A percentile compares a stretch with the other conserved stretches of the same genome.
phyloP scores from a whole-genome alignment of 2,113 vertebrate species.

The Zosterops pallidus region DNA sequence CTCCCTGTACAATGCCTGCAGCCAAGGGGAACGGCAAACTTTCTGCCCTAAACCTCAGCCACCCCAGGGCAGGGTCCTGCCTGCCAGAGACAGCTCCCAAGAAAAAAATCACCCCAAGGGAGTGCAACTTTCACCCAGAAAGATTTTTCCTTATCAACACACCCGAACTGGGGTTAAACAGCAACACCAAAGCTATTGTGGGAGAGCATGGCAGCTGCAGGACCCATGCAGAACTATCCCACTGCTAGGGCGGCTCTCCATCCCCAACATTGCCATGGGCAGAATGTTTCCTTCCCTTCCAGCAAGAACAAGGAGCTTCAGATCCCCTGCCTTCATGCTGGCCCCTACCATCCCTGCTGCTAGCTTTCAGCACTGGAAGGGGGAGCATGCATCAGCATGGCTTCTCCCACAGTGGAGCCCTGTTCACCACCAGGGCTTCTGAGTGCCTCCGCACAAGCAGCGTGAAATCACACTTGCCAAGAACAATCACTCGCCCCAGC shows the following conservation, averaged over 20 bases:
- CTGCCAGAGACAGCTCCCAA: background rate
- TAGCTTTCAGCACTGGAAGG: background rate
- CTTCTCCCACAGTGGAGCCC: background rate
- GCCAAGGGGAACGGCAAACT: background rate
- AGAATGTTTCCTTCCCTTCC: background rate
- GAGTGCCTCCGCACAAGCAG: background rate
- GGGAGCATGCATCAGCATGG: background rate
- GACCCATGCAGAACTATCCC: background rate
- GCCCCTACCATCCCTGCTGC: background rate
- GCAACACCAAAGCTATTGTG: background rate
- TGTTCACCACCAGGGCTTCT: background rate
- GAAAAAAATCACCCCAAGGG: background rate
- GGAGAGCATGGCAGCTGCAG: background rate
- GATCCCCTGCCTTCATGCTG: accelerated
- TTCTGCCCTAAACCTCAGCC: background rate
- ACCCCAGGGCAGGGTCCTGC: background rate
- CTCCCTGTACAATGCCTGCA: background rate
- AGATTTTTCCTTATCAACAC: background rate
- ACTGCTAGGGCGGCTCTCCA: background rate
- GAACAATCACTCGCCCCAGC: background rate
- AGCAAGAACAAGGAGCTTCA: background rate
- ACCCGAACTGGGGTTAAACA: background rate
- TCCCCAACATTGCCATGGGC: background rate
- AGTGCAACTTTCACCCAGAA: background rate
- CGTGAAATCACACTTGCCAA: background rate